Conservation (phyloP, 2,888 invertebrate genomes). For the Glyphotaelius pellucidus region DNA sequence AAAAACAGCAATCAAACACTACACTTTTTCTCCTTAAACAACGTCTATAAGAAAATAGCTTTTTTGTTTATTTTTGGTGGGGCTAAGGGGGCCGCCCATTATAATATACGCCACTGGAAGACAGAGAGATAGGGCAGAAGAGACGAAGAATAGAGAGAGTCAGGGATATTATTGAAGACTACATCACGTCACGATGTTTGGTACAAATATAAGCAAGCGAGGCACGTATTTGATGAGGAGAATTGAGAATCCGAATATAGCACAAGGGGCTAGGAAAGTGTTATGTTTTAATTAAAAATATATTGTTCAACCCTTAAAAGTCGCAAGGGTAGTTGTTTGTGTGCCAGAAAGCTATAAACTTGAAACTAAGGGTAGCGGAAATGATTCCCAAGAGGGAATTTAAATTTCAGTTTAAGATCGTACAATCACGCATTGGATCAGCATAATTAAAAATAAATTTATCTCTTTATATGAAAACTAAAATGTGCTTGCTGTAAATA, state of each 20-base stretch:
- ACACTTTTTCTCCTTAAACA: too few species aligned
- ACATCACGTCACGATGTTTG: neutral
- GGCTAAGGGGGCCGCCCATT: too few species aligned
- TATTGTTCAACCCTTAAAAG: neutral
- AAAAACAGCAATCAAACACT: too few species aligned
- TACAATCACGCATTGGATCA: too few species aligned
- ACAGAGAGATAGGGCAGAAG: neutral
- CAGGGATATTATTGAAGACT: neutral
- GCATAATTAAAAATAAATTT: too few species aligned
- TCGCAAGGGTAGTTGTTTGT: neutral
- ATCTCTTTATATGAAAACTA: too few species aligned
- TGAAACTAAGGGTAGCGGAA: neutral
- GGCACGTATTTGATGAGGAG: constrained; percentile 29
- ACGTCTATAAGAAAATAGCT: too few species aligned
- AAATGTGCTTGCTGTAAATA: too few species aligned
- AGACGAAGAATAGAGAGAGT: neutral
- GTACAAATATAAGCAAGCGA: neutral
- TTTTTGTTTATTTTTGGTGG: too few species aligned
- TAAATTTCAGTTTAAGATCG: neutral
- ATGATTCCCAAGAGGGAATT: neutral
- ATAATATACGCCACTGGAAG: neutral
- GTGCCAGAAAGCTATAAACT: neutral
- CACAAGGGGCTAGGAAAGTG: neutral
- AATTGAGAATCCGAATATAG: neutral
- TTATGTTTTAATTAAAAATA: constrained; percentile 1